These are phyloP conservation scores for Bombus difficillimus DNA, from an alignment of 1,140 invertebrate species.

Conservation along the genomic window DNA sequence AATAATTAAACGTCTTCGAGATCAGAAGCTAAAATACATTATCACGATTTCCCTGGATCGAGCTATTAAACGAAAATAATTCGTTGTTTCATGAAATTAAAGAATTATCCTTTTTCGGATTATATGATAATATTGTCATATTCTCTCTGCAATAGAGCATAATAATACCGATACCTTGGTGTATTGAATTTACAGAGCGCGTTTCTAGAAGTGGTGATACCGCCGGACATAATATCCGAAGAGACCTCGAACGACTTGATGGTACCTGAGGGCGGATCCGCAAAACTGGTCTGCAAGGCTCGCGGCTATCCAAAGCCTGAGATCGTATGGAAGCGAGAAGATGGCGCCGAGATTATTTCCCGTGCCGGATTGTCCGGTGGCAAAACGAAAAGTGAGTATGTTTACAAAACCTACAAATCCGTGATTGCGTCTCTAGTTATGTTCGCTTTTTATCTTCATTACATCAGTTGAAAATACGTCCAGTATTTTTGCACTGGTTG, in stretches of 20 bases:
- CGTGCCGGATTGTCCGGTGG: constrained; percentile 86
- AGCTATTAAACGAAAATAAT: too few relatives aligned
- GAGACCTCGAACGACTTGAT: constrained; percentile 95
- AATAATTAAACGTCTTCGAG: neutral
- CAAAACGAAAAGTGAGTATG: constrained; percentile 87
- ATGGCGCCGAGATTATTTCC: constrained; percentile 91
- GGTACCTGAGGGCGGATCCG: constrained; percentile 94
- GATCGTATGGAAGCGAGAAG: constrained; percentile 93
- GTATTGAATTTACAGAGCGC: constrained; percentile 86
- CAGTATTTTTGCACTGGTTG: neutral
- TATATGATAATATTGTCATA: neutral
- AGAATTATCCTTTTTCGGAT: neutral
- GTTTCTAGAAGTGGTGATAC: constrained; percentile 93
- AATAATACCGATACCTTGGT: neutral
- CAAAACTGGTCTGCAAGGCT: constrained; percentile 93
- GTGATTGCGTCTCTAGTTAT: neutral
- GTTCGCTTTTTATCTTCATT: neutral
- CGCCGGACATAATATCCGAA: constrained; percentile 94
- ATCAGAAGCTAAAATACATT: neutral
- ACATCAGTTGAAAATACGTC: neutral
- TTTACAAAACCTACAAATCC: neutral
- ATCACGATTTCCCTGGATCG: neutral
- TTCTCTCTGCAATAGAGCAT: too few relatives aligned
- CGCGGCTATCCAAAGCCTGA: constrained; percentile 92
- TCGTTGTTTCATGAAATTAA: too few relatives aligned